phyloP scores from a whole-genome alignment of 2,797 vertebrate genomes.

The Notoglanidium macrostoma region DNA sequence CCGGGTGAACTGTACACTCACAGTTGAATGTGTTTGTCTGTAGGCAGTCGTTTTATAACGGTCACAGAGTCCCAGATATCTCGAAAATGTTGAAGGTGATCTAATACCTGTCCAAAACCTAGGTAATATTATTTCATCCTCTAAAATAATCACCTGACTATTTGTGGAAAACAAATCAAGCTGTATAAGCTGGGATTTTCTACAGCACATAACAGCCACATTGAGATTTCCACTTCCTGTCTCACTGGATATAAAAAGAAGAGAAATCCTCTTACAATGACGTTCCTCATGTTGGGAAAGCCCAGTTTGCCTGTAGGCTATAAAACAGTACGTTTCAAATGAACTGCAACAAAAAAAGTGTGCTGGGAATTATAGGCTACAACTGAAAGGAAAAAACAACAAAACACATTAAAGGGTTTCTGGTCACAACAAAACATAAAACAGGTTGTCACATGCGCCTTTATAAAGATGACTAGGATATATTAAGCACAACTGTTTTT shows the following conservation, averaged over 20 bases:
- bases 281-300: not conserved
- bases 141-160: not conserved
- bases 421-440: not conserved
- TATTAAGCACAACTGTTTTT: not conserved
- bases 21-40: slow-evolving; percentile 12
- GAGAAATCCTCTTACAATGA: slow-evolving; percentile 82
- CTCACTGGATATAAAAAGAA: slow-evolving; percentile 81
- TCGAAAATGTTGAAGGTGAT: not conserved
- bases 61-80: not conserved
- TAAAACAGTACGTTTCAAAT: not conserved
- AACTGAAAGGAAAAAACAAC: not conserved
- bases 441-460: not conserved
- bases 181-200: not conserved
- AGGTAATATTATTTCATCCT: not conserved
- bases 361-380: not conserved
- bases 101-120: not conserved
- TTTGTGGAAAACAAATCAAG: slow-evolving; percentile 13
- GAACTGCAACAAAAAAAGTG: not conserved
- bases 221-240: slow-evolving; percentile 38
- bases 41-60: not conserved
- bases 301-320: not conserved
- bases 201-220: not conserved
- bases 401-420: not conserved
- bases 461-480: not conserved
- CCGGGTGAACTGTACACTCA: slow-evolving; percentile 23